phyloP scores from a whole-genome alignment of 2,113 vertebrate species.

The Hylia prasina region DNA sequence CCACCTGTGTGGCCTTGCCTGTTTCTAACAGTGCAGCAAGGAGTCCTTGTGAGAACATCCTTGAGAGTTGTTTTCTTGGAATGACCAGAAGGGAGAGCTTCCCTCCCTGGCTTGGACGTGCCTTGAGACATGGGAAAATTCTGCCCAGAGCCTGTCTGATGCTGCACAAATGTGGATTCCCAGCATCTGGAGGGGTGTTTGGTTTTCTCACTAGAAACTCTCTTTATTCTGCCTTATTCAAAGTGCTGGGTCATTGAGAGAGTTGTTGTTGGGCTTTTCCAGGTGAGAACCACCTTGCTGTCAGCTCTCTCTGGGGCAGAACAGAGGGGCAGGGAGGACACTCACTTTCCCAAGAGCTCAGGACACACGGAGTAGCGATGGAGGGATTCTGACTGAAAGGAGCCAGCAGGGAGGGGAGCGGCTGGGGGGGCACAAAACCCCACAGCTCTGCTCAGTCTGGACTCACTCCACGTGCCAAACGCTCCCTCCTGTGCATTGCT shows the following conservation, averaged over 20 bases:
- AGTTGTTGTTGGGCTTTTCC: not conserved
- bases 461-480: fast-evolving
- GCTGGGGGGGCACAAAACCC: not conserved
- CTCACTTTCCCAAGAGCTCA: not conserved
- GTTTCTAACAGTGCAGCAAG: not conserved
- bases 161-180: fast-evolving
- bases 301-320: not conserved
- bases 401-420: not conserved
- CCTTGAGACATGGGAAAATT: not conserved
- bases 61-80: not conserved
- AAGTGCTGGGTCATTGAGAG: not conserved
- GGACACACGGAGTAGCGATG: fast-evolving
- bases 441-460: not conserved
- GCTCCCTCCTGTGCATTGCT: not conserved
- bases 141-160: not conserved
- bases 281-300: fast-evolving
- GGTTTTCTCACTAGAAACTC: not conserved
- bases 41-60: not conserved
- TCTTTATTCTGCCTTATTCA: not conserved
- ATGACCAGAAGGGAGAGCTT: not conserved
- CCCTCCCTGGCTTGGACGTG: not conserved
- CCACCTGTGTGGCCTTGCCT: not conserved
- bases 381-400: fast-evolving
- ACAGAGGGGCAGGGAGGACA: not conserved
- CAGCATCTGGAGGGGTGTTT: not conserved